Percentiles rank a stretch among this genome's conserved stretches.
These are phyloP conservation scores for Salarias fasciatus DNA, from an alignment of 2,797 vertebrate genomes.

Conservation along the genomic window DNA sequence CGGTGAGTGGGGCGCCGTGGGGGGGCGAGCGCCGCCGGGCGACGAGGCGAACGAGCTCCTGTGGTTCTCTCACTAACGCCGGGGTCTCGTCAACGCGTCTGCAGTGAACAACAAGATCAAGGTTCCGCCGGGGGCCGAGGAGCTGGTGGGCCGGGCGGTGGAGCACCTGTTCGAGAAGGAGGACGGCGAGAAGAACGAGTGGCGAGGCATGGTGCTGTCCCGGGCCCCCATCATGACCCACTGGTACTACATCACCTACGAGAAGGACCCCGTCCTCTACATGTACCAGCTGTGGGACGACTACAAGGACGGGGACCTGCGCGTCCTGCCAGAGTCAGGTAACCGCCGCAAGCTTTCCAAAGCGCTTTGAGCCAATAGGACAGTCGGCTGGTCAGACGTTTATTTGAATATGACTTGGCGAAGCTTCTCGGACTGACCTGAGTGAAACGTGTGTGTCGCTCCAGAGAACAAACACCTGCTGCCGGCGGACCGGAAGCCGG, in stretches of 20 bases:
- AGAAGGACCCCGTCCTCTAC: slow-evolving; percentile 88
- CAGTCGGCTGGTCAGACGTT: too few relatives aligned
- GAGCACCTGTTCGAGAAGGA: slow-evolving; percentile 89
- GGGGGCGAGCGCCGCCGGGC: too few relatives aligned
- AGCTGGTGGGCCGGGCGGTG: slow-evolving; percentile 86
- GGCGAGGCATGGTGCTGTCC: slow-evolving; percentile 89
- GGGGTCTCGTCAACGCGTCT: slow-evolving; percentile 15
- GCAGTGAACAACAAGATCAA: slow-evolving; percentile 87
- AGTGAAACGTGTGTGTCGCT: not conserved
- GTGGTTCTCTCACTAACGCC: too few relatives aligned
- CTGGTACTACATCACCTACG: slow-evolving; percentile 90
- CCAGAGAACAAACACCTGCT: slow-evolving; percentile 87
- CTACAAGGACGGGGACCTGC: slow-evolving; percentile 87
- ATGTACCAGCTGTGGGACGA: slow-evolving; percentile 90
- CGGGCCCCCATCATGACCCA: slow-evolving; percentile 88
- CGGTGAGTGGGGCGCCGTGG: slow-evolving; percentile 74
- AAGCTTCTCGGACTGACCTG: too few relatives aligned
- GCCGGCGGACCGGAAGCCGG: slow-evolving; percentile 87
- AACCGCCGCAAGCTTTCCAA: too few relatives aligned
- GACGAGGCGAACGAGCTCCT: too few relatives aligned
- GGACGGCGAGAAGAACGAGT: slow-evolving; percentile 87
- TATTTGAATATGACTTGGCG: too few relatives aligned
- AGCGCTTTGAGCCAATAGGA: too few relatives aligned
- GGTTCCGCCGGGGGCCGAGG: slow-evolving; percentile 83
- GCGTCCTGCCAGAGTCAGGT: slow-evolving; percentile 87